A percentile compares a stretch with the other conserved stretches of the same genome.
phyloP scores from a whole-genome alignment of 2,888 invertebrate species.

The Philopedon plagiatum region DNA sequence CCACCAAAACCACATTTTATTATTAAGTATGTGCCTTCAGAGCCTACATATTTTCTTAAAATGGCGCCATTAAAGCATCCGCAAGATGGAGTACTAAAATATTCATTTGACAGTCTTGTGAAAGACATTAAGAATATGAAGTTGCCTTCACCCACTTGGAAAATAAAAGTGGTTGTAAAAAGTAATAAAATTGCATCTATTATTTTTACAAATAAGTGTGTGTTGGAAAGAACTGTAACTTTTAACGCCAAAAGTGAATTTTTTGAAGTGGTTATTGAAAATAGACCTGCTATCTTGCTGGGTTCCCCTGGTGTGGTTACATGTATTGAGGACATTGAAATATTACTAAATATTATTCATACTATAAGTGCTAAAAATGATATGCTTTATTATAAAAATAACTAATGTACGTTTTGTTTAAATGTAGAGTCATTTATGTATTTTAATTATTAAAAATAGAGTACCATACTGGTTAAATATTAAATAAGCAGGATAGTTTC shows the following conservation, averaged over 20 bases:
- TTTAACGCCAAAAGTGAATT: slow-evolving; percentile 56
- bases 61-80: slow-evolving; percentile 38
- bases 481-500: no score
- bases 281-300: slow-evolving; percentile 55
- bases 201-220: slow-evolving; percentile 58
- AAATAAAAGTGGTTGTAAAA: slow-evolving; percentile 60
- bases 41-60: slow-evolving; percentile 53
- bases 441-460: neutral
- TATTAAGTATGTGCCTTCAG: slow-evolving; percentile 41
- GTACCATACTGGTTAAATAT: neutral
- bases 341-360: slow-evolving; percentile 58
- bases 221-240: slow-evolving; percentile 56
- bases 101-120: slow-evolving; percentile 58
- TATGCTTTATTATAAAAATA: slow-evolving; percentile 56
- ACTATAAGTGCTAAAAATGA: slow-evolving; percentile 55
- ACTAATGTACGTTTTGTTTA: neutral
- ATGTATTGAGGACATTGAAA: slow-evolving; percentile 58
- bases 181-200: slow-evolving; percentile 58
- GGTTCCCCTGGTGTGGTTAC: slow-evolving; percentile 55
- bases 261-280: slow-evolving; percentile 57
- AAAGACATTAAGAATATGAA: slow-evolving; percentile 60
- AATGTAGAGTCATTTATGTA: neutral
- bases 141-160: slow-evolving; percentile 58
- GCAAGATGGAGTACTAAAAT: slow-evolving; percentile 53
- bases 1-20: slow-evolving; percentile 41